Base-by-base conservation (phyloP, 2,797 vertebrate genomes). In the Oreortyx pictus region DNA sequence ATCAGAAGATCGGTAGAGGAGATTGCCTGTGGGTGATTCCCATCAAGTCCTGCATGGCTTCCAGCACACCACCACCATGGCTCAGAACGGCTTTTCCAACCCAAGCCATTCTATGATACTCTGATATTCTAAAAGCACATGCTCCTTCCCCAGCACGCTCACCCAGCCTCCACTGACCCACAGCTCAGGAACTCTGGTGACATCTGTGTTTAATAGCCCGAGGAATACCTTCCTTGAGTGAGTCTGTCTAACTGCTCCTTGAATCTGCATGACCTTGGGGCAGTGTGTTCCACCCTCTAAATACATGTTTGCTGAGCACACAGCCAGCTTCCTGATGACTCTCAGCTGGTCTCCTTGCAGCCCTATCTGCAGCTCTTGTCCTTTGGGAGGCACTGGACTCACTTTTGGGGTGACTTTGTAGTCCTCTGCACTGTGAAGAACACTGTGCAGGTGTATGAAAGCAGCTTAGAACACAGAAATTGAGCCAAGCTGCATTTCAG, bases 221-320 rank as follows among this genome's bases (percentile, higher is more conserved):
- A 35, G n/a, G 73, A 39, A 3, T 89, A 76, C 77, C 81, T 95
- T 52, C 64, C 46, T 86, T 83, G 59, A 37, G 39, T 47, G 59
- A 82, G 37, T 85, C 84, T 84, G 67, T 70, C 74, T 90, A 68
- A 82, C 72, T 86, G 78, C 47, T 85, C 82, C 64, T 74, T 67
- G 46, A 83, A 72, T 27, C 79, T 8, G 1, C 50, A 39, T 75
- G 56, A 73, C 82, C 73, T 66, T 83, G 64, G 29, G 35, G 47
- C 17, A 41, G 35, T 3, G 0, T 31, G 73, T 94, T 52, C 50
- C 56, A 89, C 64, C 43, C 47, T 88, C 57, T 61, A 41, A 12
- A 39, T 54, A 41, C 31, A 23, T 54, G 29, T 85, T 39, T 74
- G 72, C 61, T 70, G 61, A 88, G 25, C 14, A 27, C 11, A 33